These are phyloP conservation scores for Stenolophus ochropezus DNA, from an alignment of 2,888 invertebrate species.

Conservation along the genomic window DNA sequence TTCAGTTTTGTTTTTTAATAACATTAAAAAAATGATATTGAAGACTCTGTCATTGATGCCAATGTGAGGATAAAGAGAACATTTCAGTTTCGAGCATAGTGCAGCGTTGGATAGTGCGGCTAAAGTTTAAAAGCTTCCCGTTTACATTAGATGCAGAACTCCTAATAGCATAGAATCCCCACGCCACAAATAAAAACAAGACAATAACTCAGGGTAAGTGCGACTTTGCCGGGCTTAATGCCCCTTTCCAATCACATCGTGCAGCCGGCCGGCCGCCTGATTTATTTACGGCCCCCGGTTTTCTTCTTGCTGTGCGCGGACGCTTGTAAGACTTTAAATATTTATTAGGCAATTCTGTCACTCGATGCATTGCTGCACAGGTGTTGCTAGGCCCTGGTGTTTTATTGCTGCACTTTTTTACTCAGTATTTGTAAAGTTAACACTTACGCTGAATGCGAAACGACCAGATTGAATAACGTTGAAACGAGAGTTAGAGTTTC, in stretches of 20 bases:
- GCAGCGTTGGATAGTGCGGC: too few species aligned
- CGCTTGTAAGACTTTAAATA: conserved; percentile 33
- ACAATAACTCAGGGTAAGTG: conserved; percentile 12
- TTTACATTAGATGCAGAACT: neutral
- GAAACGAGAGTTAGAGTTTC: neutral
- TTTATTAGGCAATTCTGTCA: conserved; percentile 44
- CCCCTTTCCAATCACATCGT: conserved; percentile 18
- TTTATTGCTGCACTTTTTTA: conserved; percentile 2
- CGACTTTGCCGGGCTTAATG: conserved; percentile 15
- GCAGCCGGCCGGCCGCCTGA: neutral
- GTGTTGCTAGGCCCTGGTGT: conserved; percentile 27
- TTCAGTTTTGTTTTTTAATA: too few species aligned
- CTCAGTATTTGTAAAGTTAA: neutral
- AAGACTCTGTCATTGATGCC: too few species aligned
- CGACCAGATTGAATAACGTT: neutral
- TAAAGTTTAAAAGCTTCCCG: neutral
- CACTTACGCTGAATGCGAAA: neutral
- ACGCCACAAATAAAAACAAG: conserved; percentile 30
- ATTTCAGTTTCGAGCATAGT: too few species aligned
- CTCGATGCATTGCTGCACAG: conserved; percentile 39
- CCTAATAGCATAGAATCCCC: neutral
- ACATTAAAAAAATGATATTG: too few species aligned
- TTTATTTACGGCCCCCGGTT: conserved; percentile 19
- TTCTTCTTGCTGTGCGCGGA: conserved; percentile 18
- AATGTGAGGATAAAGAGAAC: too few species aligned